Evolutionary conservation across 1,140 invertebrate species (phyloP), one percentile per base, ranked within the genome.

Genomic region (Formica selysi): DNA sequence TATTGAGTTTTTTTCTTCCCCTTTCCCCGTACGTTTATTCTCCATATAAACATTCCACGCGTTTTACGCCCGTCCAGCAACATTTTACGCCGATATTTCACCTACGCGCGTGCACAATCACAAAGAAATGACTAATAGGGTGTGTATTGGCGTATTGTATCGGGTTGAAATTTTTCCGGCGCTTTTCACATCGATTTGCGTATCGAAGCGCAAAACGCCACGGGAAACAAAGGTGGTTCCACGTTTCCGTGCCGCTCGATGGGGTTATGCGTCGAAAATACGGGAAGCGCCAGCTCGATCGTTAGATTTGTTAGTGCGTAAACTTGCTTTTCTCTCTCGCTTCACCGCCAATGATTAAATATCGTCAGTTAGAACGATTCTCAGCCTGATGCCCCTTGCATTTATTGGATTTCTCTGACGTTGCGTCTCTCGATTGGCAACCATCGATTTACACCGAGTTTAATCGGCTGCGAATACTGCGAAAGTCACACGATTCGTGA

Each of bases 221-320:
- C 10, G 62, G 16, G 59, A 32, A 57, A 57, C 73, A 76, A 44
- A 62, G 48, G 38, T 36, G 54, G 29, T 61, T 83, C 48, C 44
- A 68, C 16, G 29, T n/a, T 36, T 65, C 11, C 48, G 51, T 73
- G 26, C 22, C n/a, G 48, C 8, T 64, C n/a, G 65, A 76, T 65
- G 44, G 59, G 81, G 22, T 51, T 54, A 59, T 22, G 10, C 44
- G 32, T 29, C 57, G 59, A 85, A 76, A 78, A 54, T 85, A 61
- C 78, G 44, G 19, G 54, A 36, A 65, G 65, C 41, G 62, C 44
- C 32, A 29, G 44, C 87, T 76, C 70, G 61, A 57, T 81, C 81
- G 67, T 10, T 73, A 73, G 67, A 32, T 76, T 71, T 76, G 87
- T 78, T 71, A 76, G 86, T 16, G 86, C 8, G 78, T 76, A 86